Conservation (phyloP, 92 coral and sea anemone genomes). For the Zoanthus sansibaricus region DNA sequence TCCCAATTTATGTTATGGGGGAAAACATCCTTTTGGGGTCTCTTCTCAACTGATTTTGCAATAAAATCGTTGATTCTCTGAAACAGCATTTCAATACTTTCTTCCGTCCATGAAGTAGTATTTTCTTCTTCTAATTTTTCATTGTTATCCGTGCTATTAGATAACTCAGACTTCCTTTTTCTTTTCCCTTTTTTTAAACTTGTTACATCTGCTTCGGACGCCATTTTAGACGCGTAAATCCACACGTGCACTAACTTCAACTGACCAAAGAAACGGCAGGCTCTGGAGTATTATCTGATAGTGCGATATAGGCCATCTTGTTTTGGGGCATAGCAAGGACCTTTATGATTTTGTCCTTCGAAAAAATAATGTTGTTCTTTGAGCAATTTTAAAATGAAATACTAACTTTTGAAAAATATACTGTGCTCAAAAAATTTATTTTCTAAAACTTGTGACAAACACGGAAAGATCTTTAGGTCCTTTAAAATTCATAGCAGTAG, state of each 20-base stretch:
- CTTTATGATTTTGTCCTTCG: too few relatives aligned
- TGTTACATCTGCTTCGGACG: not conserved
- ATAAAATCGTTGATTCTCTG: conserved; percentile 55
- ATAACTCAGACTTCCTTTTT: not conserved
- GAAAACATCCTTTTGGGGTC: conserved; percentile 13
- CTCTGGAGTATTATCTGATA: not conserved
- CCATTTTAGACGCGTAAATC: conserved; percentile 6
- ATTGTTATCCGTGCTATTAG: not conserved
- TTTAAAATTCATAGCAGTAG: not conserved
- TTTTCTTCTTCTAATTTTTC: not conserved
- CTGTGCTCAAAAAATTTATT: not conserved
- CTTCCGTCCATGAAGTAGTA: conserved; percentile 6
- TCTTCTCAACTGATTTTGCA: not conserved
- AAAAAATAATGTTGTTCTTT: too few relatives aligned
- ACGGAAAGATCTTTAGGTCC: not conserved
- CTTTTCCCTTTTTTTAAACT: not conserved
- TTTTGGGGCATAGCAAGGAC: not conserved
- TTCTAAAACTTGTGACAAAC: not conserved
- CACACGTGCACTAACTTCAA: not conserved
- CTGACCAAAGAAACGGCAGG: not conserved
- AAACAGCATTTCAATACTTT: conserved; percentile 45
- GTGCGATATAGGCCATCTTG: not conserved
- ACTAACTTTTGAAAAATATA: too few relatives aligned
- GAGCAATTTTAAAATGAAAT: not conserved
- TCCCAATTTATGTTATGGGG: conserved; percentile 56